Conservation (phyloP, 2,888 invertebrate genomes). For the Dione vanillae region DNA sequence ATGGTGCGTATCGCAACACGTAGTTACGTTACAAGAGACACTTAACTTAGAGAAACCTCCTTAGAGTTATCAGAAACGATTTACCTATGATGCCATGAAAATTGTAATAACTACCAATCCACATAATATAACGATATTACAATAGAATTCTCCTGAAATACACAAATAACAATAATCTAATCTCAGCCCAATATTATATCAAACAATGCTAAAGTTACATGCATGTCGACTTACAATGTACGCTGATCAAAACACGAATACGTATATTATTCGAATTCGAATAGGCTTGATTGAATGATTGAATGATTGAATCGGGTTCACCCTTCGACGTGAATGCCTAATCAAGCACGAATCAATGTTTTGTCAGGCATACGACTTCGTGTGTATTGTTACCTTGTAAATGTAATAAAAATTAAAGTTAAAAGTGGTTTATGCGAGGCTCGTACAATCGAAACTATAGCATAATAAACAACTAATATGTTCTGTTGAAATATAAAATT, state of each 20-base stretch:
- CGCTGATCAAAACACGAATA: slow-evolving; percentile 36
- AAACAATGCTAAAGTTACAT: slow-evolving; percentile 26
- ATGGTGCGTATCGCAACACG: too few relatives aligned
- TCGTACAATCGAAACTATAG: background rate
- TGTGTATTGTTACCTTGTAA: slow-evolving; percentile 21
- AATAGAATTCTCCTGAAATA: slow-evolving; percentile 17
- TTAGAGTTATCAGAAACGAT: background rate
- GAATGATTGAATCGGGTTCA: slow-evolving; percentile 61
- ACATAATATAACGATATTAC: background rate
- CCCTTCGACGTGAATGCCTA: slow-evolving; percentile 56
- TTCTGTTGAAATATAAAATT: too few relatives aligned
- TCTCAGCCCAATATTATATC: slow-evolving; percentile 12
- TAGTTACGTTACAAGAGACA: background rate
- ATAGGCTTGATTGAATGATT: slow-evolving; percentile 59
- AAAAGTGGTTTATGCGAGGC: background rate
- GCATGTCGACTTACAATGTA: slow-evolving; percentile 29
- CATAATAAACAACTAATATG: too few relatives aligned
- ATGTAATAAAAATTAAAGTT: slow-evolving; percentile 20
- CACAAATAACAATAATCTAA: slow-evolving; percentile 18
- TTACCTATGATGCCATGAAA: background rate
- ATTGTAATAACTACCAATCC: background rate
- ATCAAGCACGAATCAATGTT: slow-evolving; percentile 67
- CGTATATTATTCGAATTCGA: slow-evolving; percentile 36
- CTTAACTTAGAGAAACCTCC: background rate
- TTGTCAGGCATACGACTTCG: slow-evolving; percentile 60